These are phyloP conservation scores for Sycobia sp. DNA, from an alignment of 1,140 invertebrate genomes.

Conservation along the genomic window DNA sequence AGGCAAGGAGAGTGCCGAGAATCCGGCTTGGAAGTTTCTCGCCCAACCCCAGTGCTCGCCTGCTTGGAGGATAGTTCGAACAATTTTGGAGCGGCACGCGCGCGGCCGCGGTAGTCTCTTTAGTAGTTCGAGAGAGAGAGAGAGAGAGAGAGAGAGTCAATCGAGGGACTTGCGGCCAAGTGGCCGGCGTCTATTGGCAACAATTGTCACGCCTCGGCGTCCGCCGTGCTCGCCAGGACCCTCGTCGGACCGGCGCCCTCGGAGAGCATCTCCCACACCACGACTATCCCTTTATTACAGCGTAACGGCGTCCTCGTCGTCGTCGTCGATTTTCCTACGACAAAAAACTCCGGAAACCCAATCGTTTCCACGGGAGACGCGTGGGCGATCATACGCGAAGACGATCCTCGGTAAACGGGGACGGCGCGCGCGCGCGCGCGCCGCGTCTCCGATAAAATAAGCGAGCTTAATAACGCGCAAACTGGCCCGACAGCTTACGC, in stretches of 20 bases:
- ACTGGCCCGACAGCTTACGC: slow-evolving; percentile 35
- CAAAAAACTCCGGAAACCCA: too few species aligned
- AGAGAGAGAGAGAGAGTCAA: too few species aligned
- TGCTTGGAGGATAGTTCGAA: slow-evolving; percentile 53
- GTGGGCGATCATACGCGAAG: too few species aligned
- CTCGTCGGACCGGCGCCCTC: too few species aligned
- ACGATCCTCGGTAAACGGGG: too few species aligned
- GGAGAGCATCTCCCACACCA: too few species aligned
- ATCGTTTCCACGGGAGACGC: too few species aligned
- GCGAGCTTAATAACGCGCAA: slow-evolving; percentile 43
- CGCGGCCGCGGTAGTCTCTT: slow-evolving; percentile 21
- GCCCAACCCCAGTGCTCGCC: not conserved
- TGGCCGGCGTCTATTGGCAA: slow-evolving; percentile 32
- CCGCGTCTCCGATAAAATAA: slow-evolving; percentile 45
- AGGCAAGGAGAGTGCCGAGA: slow-evolving; percentile 12
- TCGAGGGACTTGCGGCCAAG: slow-evolving; percentile 51
- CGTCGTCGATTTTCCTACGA: too few species aligned
- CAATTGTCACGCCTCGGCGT: slow-evolving; percentile 36
- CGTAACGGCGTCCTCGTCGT: too few species aligned
- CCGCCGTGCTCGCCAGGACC: not conserved
- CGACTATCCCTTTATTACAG: slow-evolving; percentile 1
- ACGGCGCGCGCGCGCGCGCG: too few species aligned
- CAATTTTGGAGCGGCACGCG: slow-evolving; percentile 45
- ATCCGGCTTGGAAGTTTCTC: slow-evolving; percentile 43
- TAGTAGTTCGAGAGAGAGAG: too few species aligned